Evolutionary conservation across 1,140 invertebrate genomes (phyloP).

Genomic region (Papilio machaon): DNA sequence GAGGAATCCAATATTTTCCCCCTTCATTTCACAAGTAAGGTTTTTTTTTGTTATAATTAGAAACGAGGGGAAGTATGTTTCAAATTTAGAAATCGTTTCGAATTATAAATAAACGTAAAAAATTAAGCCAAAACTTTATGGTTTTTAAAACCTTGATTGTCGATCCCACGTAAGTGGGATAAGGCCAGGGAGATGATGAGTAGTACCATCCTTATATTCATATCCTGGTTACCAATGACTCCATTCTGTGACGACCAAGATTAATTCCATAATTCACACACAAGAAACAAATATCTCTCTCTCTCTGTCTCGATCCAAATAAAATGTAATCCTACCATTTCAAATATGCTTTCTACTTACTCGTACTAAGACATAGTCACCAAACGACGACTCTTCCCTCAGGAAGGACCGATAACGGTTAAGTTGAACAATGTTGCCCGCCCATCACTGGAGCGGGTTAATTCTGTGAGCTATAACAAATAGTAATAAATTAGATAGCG

Average conservation of each 20-base stretch:
- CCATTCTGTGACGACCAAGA: too few relatives aligned
- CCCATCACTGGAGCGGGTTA: neutral
- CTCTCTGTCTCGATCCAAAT: too few relatives aligned
- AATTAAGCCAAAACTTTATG: too few relatives aligned
- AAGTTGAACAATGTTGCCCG: neutral
- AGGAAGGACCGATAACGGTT: neutral
- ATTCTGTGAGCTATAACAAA: neutral
- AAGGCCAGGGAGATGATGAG: too few relatives aligned
- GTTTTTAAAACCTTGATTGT: too few relatives aligned
- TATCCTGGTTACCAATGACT: too few relatives aligned
- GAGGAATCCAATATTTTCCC: conserved; percentile 20
- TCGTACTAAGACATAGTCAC: neutral
- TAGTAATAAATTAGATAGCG: conserved; percentile 22
- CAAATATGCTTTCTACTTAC: neutral
- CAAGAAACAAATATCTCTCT: too few relatives aligned
- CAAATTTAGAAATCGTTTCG: neutral
- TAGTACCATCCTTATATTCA: too few relatives aligned
- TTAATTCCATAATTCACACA: too few relatives aligned
- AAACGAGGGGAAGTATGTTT: neutral
- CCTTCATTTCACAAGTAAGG: neutral
- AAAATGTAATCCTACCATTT: neutral
- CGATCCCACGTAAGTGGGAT: too few relatives aligned
- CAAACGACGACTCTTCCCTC: neutral
- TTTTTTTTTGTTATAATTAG: neutral
- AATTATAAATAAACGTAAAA: too few relatives aligned